Conservation (phyloP, 2,888 invertebrate genomes). For the Merodon equestris region DNA sequence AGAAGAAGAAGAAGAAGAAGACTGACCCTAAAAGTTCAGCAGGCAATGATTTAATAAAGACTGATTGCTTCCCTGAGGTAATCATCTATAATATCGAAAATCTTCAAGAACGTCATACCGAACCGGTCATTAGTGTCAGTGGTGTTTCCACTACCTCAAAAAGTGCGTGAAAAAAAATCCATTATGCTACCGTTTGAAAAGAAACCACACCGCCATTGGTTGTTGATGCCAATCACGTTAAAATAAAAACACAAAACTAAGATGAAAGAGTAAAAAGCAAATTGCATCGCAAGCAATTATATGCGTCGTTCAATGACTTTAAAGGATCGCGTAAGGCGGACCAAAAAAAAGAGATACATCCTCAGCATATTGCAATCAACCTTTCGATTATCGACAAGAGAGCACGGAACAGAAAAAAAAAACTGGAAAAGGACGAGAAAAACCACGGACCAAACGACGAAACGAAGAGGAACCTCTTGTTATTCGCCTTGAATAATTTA, state of each 20-base stretch:
- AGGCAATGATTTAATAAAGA: not conserved
- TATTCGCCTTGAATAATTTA: constrained; percentile 68
- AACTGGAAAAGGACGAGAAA: constrained; percentile 31
- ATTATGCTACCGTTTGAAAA: constrained; percentile 54
- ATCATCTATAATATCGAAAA: not conserved
- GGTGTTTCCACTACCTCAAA: constrained; percentile 24
- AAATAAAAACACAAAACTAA: constrained; percentile 25
- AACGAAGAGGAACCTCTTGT: constrained; percentile 56
- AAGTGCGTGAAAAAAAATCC: constrained; percentile 10
- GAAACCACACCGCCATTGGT: constrained; percentile 38
- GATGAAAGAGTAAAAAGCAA: constrained; percentile 26
- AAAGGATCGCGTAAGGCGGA: constrained; percentile 21
- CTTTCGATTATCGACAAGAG: constrained; percentile 41
- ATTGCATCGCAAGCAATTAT: constrained; percentile 59
- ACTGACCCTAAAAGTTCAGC: not conserved
- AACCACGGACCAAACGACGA: constrained; percentile 41
- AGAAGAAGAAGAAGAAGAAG: not conserved
- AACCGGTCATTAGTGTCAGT: constrained; percentile 17
- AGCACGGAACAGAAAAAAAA: constrained; percentile 7
- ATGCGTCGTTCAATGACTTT: constrained; percentile 51
- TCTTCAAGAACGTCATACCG: constrained; percentile 13
- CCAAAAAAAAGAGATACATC: not conserved
- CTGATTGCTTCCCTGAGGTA: not conserved
- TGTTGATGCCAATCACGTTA: too few relatives aligned
- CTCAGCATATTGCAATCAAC: constrained; percentile 48